phyloP scores from a whole-genome alignment of 2,797 vertebrate species.

The Sylvilagus floridanus region DNA sequence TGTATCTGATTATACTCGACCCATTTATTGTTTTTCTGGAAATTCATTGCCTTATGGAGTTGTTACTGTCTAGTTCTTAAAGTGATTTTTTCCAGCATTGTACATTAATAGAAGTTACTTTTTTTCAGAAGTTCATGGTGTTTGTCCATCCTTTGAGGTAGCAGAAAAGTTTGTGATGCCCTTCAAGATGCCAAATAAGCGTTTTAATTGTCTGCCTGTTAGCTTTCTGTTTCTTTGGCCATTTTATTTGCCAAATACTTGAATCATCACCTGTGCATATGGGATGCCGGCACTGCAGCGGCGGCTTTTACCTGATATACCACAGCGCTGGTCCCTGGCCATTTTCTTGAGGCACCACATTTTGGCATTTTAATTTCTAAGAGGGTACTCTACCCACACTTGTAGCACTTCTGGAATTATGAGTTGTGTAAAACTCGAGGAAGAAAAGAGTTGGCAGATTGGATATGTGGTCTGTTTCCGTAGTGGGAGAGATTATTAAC shows the following conservation, averaged over 20 bases:
- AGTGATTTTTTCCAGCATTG: not conserved
- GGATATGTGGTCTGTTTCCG: not conserved
- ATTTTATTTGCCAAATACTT: not conserved
- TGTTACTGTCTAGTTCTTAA: constrained; percentile 5
- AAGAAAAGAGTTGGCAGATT: constrained; percentile 15
- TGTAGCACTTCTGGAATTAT: constrained; percentile 7
- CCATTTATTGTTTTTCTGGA: constrained; percentile 41
- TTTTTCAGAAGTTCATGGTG: constrained; percentile 21
- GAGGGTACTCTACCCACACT: not conserved
- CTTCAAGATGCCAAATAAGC: constrained; percentile 31
- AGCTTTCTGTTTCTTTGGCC: constrained; percentile 2
- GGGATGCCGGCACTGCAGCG: too few species aligned
- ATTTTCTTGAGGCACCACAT: not conserved
- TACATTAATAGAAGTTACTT: constrained; percentile 20
- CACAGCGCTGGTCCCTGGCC: too few species aligned
- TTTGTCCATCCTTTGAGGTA: not conserved
- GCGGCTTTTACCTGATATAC: too few species aligned
- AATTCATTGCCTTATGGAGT: not conserved
- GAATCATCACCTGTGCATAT: too few species aligned
- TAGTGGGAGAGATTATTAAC: constrained; percentile 23
- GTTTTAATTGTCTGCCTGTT: constrained; percentile 37
- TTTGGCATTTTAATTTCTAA: constrained; percentile 42
- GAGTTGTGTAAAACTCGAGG: not conserved
- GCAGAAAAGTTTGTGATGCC: constrained; percentile 30
- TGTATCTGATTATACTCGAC: not conserved